A percentile compares a stretch with the other conserved stretches of the same genome.
Evolutionary conservation across 1,140 invertebrate species (phyloP).

Genomic region (Aphelenchoides besseyi): DNA sequence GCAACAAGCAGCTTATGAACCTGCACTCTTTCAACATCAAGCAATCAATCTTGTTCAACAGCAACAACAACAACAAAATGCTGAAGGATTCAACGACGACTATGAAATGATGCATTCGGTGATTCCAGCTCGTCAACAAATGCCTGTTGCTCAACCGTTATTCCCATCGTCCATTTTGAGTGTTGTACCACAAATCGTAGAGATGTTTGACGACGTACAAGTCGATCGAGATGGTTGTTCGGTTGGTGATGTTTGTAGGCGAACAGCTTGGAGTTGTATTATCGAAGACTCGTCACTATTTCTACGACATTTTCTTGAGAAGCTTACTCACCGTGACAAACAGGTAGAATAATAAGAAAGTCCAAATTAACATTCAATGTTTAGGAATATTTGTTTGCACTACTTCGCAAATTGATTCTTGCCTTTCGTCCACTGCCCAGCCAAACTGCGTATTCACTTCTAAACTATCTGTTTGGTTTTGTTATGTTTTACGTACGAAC

Average conservation of each 20-base stretch:
- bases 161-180: conserved; percentile 94
- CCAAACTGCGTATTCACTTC: conserved; percentile 94
- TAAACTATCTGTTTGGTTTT: conserved; percentile 97
- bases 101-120: conserved; percentile 69
- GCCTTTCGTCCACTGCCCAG: conserved; percentile 88
- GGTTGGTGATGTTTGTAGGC: conserved; percentile 67
- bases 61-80: conserved; percentile 30
- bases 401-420: conserved; percentile 81
- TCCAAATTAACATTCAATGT: conserved; percentile 23
- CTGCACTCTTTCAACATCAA: conserved; percentile 74
- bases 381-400: conserved; percentile 85
- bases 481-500: conserved; percentile 97
- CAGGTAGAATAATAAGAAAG: conserved; percentile 66
- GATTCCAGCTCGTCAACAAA: conserved; percentile 63
- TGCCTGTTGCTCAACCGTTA: conserved; percentile 83
- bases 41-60: conserved; percentile 32
- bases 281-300: conserved; percentile 96
- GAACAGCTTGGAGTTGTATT: conserved; percentile 88
- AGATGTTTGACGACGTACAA: conserved; percentile 88
- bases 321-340: conserved; percentile 82
- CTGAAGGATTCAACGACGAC: conserved; percentile 66
- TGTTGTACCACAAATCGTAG: conserved; percentile 87
- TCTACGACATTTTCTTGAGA: conserved; percentile 88
- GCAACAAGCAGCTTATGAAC: conserved; percentile 88
- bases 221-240: conserved; percentile 83